phyloP scores from a whole-genome alignment of 2,888 invertebrate species.

The Drosophila anomalata region DNA sequence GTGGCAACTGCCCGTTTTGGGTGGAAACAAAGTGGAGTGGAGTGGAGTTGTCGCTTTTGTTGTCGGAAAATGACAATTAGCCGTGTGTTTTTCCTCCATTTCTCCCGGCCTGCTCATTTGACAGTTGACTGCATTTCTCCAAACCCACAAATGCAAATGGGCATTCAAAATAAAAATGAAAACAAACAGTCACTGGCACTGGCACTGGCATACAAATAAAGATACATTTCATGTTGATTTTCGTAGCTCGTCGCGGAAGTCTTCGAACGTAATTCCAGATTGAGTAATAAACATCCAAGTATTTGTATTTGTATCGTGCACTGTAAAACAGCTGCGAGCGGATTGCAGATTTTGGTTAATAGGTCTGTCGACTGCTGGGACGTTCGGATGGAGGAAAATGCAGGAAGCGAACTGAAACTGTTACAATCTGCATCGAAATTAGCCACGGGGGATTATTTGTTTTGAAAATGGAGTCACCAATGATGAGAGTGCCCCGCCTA shows the following conservation, averaged over 20 bases:
- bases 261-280: slow-evolving; percentile 53
- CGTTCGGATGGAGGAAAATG: slow-evolving; percentile 44
- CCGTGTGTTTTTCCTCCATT: slow-evolving; percentile 43
- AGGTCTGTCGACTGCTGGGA: slow-evolving; percentile 55
- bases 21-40: slow-evolving; percentile 38
- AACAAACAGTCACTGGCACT: slow-evolving; percentile 15
- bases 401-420: slow-evolving; percentile 71
- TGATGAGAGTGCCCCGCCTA: background rate
- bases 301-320: slow-evolving; percentile 33
- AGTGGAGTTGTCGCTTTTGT: slow-evolving; percentile 49
- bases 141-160: slow-evolving; percentile 45
- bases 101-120: slow-evolving; percentile 50
- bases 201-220: slow-evolving; percentile 21
- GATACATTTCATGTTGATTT: slow-evolving; percentile 34
- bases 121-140: slow-evolving; percentile 67
- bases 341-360: slow-evolving; percentile 69
- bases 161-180: slow-evolving; percentile 37
- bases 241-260: slow-evolving; percentile 48
- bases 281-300: slow-evolving; percentile 67
- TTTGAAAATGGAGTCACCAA: slow-evolving; percentile 41
- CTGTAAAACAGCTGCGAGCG: slow-evolving; percentile 59
- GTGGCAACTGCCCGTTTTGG: slow-evolving; percentile 33
- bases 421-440: slow-evolving; percentile 64
- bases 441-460: slow-evolving; percentile 56
- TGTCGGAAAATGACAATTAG: slow-evolving; percentile 79